phyloP scores from a whole-genome alignment of 1,140 invertebrate genomes.

The Colletes gigas region DNA sequence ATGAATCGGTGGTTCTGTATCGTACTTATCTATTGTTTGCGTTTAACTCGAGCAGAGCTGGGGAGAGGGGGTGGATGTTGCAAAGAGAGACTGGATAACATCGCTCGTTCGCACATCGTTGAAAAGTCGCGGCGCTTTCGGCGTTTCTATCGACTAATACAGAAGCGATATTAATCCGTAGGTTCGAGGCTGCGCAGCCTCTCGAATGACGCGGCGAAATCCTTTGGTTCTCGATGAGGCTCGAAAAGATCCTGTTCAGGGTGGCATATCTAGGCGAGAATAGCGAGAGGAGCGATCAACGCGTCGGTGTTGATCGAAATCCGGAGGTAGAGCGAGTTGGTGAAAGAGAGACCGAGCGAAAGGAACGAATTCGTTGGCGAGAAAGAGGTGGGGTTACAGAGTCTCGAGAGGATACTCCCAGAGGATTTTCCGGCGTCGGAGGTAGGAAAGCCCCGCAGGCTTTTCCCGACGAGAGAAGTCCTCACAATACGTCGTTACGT shows the following conservation, averaged over 20 bases:
- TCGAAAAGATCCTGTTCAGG: constrained; percentile 6
- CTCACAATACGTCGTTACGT: constrained; percentile 79
- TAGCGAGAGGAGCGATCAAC: constrained; percentile 11
- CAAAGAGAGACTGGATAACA: too few relatives aligned
- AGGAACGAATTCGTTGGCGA: neutral
- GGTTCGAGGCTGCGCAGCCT: neutral
- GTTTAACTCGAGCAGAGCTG: too few relatives aligned
- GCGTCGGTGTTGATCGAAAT: constrained; percentile 27
- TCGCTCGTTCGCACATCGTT: too few relatives aligned
- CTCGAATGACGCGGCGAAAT: neutral
- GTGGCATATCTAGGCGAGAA: neutral
- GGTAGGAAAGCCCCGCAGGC: constrained; percentile 73
- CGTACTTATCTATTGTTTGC: too few relatives aligned
- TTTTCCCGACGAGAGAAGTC: constrained; percentile 73
- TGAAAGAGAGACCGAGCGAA: neutral
- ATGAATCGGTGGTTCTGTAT: too few relatives aligned
- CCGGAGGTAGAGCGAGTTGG: neutral
- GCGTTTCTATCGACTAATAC: too few relatives aligned
- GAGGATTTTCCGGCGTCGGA: constrained; percentile 70
- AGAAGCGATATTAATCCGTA: neutral
- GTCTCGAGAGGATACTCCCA: constrained; percentile 69
- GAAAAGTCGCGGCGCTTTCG: too few relatives aligned
- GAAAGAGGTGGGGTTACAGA: constrained; percentile 5
- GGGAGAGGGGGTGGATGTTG: too few relatives aligned
- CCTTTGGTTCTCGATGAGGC: constrained; percentile 11